These are phyloP conservation scores for Barbus barbus DNA, from an alignment of 2,113 vertebrate genomes.

Conservation along the genomic window DNA sequence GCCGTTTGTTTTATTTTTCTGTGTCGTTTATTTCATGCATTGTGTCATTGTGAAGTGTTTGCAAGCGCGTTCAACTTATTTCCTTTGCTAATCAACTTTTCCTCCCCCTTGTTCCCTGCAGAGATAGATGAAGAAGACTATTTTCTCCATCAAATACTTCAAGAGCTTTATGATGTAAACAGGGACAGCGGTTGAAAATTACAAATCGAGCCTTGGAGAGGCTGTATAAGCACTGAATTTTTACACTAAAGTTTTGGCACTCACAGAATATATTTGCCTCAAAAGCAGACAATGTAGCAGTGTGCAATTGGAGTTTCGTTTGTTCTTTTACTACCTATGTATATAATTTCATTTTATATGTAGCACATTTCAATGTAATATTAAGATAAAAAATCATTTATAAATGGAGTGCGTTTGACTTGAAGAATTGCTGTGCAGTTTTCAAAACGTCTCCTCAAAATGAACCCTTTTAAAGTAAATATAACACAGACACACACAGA, in stretches of 20 bases:
- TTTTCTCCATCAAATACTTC: conserved; percentile 74
- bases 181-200: conserved; percentile 71
- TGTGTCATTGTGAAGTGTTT: neutral
- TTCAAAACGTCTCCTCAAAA: conserved; percentile 60
- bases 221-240: conserved; percentile 91
- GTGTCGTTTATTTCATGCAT: neutral
- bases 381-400: conserved; percentile 57
- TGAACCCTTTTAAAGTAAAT: conserved; percentile 61
- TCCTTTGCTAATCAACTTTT: conserved; percentile 37
- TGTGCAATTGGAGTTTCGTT: conserved; percentile 89
- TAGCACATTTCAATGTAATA: conserved; percentile 87
- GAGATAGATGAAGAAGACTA: conserved; percentile 77
- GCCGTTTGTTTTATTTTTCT: neutral
- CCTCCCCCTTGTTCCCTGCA: conserved; percentile 66
- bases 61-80: neutral
- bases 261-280: conserved; percentile 87
- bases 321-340: conserved; percentile 96
- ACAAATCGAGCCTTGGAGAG: conserved; percentile 76
- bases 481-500: neutral
- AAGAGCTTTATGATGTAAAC: conserved; percentile 78
- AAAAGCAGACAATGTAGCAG: conserved; percentile 98
- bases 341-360: conserved; percentile 86
- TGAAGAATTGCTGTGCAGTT: conserved; percentile 84
- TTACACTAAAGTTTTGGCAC: conserved; percentile 94
- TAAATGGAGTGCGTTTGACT: conserved; percentile 73